Conservation (phyloP, 1,140 invertebrate species). For the Stratiolaelaps scimitus region DNA sequence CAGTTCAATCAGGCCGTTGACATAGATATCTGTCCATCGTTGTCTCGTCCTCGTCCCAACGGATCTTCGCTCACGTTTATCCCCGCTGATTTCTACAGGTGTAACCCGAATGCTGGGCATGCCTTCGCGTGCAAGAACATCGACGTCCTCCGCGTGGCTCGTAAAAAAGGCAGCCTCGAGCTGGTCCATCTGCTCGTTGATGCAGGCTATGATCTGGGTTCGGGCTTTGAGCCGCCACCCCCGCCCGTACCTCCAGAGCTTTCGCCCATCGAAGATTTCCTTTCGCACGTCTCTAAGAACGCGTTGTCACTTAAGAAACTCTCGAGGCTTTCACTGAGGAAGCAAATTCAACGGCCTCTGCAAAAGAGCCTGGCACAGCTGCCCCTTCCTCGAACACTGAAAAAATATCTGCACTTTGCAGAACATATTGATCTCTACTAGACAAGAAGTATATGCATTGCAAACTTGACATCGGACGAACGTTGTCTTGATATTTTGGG, state of each 20-base stretch:
- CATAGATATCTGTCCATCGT: no score
- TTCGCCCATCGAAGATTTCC: slow-evolving; percentile 11
- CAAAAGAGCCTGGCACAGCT: slow-evolving; percentile 9
- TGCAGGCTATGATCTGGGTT: slow-evolving; percentile 12
- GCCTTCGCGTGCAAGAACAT: slow-evolving; percentile 18
- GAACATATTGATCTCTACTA: slow-evolving; percentile 15
- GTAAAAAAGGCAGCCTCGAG: slow-evolving; percentile 16
- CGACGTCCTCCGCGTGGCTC: neutral
- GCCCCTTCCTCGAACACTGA: neutral
- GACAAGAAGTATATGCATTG: no score
- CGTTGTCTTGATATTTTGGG: no score
- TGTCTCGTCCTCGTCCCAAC: neutral
- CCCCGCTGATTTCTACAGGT: neutral
- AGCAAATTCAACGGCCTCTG: neutral
- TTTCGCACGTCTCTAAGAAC: neutral
- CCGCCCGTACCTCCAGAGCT: neutral
- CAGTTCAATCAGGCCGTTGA: no score
- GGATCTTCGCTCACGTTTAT: neutral
- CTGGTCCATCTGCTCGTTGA: slow-evolving; percentile 13
- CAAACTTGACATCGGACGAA: no score
- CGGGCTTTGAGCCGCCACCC: neutral
- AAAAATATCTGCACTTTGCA: slow-evolving; percentile 9
- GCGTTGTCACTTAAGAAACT: neutral
- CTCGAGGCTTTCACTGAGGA: neutral
- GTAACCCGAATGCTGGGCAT: slow-evolving; percentile 21